A percentile compares a stretch with the other conserved stretches of the same genome.
These are phyloP conservation scores for Plagodis pulveraria DNA, from an alignment of 2,888 invertebrate genomes.

Conservation along the genomic window DNA sequence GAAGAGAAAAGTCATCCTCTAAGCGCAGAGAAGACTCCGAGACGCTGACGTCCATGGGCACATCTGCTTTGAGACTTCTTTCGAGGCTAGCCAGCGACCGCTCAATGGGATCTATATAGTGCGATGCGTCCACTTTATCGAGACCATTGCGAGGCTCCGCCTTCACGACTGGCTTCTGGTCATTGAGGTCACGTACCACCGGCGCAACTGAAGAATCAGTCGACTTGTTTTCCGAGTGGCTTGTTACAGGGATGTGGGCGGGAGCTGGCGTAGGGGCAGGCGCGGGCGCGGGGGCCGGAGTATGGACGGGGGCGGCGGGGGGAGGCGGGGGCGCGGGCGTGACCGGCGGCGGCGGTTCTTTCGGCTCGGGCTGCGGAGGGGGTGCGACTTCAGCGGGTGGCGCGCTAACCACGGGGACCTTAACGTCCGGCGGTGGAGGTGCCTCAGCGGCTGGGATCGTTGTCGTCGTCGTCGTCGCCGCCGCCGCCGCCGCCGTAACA, in stretches of 20 bases:
- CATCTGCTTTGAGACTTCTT: constrained; percentile 85
- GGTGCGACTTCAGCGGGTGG: constrained; percentile 35
- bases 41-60: constrained; percentile 82
- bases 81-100: constrained; percentile 89
- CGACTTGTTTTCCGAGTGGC: constrained; percentile 37
- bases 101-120: constrained; percentile 88
- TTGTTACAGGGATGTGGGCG: not conserved
- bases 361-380: constrained; percentile 31
- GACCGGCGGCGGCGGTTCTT: constrained; percentile 38
- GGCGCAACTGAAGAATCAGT: constrained; percentile 56
- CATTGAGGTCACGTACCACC: constrained; percentile 47
- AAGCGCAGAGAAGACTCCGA: constrained; percentile 78
- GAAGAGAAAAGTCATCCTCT: constrained; percentile 75
- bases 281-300: constrained; percentile 52
- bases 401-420: constrained; percentile 25
- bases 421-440: constrained; percentile 43
- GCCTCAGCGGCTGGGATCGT: constrained; percentile 43
- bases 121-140: constrained; percentile 73
- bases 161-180: constrained; percentile 59
- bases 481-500: constrained; percentile 32
- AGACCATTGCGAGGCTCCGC: constrained; percentile 72
- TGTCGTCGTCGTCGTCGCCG: constrained; percentile 36
- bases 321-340: constrained; percentile 50
- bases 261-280: constrained; percentile 16
- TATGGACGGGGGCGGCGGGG: constrained; percentile 33